Evolutionary conservation across 1,140 invertebrate genomes (phyloP).

Genomic region (Temnothorax nylanderi): DNA sequence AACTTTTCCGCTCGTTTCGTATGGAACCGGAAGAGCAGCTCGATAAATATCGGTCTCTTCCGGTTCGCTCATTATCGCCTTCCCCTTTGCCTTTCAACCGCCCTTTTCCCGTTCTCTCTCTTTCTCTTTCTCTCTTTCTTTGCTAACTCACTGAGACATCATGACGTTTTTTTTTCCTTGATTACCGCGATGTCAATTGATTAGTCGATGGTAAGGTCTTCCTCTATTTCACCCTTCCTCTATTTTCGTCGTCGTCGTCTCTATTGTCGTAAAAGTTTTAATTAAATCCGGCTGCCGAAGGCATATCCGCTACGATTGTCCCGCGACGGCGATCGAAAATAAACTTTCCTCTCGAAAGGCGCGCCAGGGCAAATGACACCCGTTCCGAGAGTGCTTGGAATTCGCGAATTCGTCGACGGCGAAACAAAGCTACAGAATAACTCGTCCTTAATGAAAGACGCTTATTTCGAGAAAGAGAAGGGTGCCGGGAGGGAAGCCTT

Average conservation of each 20-base stretch:
- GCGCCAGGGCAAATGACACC: constrained; percentile 55
- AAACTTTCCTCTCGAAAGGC: constrained; percentile 61
- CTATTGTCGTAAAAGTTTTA: constrained; percentile 73
- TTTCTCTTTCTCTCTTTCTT: constrained; percentile 12
- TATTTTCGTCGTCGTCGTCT: constrained; percentile 1
- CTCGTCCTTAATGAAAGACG: constrained; percentile 32
- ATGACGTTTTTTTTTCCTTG: constrained; percentile 70
- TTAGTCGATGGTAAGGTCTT: constrained; percentile 64
- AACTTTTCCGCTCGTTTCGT: constrained; percentile 42
- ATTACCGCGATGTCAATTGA: constrained; percentile 70
- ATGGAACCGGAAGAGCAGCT: constrained; percentile 49
- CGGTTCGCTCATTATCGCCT: constrained; percentile 67
- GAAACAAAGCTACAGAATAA: constrained; percentile 36
- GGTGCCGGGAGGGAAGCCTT: not conserved
- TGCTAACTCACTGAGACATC: constrained; percentile 18
- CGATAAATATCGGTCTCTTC: constrained; percentile 54
- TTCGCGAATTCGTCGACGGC: constrained; percentile 26
- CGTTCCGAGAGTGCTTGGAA: constrained; percentile 44
- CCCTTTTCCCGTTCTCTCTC: not conserved
- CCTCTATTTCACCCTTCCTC: constrained; percentile 27
- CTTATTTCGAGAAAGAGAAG: constrained; percentile 11
- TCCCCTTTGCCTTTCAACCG: not conserved
- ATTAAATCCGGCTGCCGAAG: constrained; percentile 71
- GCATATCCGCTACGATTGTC: constrained; percentile 62
- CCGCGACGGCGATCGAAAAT: constrained; percentile 58